Evolutionary conservation across 1,140 invertebrate genomes (phyloP).

Genomic region (Drosophila orena): DNA sequence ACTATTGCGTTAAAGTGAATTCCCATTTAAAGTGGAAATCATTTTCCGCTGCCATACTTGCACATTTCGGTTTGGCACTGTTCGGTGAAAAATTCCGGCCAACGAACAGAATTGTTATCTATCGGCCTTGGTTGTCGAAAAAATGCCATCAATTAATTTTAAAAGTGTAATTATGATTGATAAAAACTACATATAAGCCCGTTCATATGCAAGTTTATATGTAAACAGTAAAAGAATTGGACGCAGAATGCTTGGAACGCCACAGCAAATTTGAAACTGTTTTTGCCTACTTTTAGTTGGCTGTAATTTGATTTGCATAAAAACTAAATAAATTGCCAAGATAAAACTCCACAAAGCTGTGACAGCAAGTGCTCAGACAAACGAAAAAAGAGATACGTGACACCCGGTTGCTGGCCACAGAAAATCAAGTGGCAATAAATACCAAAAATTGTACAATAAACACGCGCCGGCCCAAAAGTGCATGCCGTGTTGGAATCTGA

Average conservation of each 20-base stretch:
- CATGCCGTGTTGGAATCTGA: constrained; percentile 13
- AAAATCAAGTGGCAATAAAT: constrained; percentile 70
- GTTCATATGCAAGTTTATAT: constrained; percentile 40
- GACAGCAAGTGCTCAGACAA: constrained; percentile 29
- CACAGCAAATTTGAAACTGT: constrained; percentile 26
- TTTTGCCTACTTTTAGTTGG: constrained; percentile 33
- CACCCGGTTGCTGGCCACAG: constrained; percentile 29
- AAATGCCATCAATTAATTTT: constrained; percentile 73
- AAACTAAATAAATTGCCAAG: constrained; percentile 73
- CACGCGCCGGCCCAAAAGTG: constrained; percentile 24
- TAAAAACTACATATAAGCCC: constrained; percentile 9
- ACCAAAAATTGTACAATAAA: constrained; percentile 55
- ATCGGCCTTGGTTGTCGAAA: constrained; percentile 43
- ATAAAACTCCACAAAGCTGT: constrained; percentile 56
- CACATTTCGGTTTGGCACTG: constrained; percentile 3
- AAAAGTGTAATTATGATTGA: constrained; percentile 41
- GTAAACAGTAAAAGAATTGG: constrained; percentile 48
- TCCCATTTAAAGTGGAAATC: background rate
- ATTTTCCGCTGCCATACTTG: background rate
- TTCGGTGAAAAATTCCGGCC: constrained; percentile 1
- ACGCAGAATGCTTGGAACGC: constrained; percentile 38
- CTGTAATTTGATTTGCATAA: constrained; percentile 76
- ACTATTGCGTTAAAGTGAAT: background rate
- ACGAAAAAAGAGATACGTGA: constrained; percentile 21
- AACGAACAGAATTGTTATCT: constrained; percentile 20